These are phyloP conservation scores for Seladonia tumulorum DNA, from an alignment of 2,888 invertebrate species.

Conservation along the genomic window DNA sequence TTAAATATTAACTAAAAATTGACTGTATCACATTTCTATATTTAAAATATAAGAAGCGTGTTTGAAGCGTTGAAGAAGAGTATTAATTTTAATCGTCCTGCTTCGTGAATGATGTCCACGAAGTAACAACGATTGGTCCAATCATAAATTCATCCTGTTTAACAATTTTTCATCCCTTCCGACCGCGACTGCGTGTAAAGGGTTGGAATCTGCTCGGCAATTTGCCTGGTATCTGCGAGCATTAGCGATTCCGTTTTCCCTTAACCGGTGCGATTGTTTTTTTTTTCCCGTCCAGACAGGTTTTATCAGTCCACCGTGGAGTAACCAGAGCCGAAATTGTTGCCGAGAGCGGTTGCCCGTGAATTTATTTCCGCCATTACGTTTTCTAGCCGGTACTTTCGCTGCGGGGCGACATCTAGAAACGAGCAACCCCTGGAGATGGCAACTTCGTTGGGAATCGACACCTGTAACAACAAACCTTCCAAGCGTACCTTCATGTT, in stretches of 20 bases:
- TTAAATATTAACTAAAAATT: too few relatives aligned
- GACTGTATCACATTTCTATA: too few relatives aligned
- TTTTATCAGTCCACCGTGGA: slow-evolving; percentile 9
- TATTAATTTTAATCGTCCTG: too few relatives aligned
- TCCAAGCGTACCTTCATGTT: not conserved
- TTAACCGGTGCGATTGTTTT: slow-evolving; percentile 23
- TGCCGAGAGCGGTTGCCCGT: not conserved
- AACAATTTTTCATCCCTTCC: not conserved
- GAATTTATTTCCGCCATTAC: slow-evolving; percentile 24
- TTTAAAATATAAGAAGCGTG: too few relatives aligned
- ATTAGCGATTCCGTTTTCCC: slow-evolving; percentile 20
- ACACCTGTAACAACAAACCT: slow-evolving; percentile 17
- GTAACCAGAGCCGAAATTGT: slow-evolving; percentile 4
- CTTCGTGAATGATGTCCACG: not conserved
- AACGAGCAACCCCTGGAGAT: not conserved
- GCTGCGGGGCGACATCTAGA: not conserved
- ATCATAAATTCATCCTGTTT: not conserved
- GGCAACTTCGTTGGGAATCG: slow-evolving; percentile 19
- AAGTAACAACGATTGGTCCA: not conserved
- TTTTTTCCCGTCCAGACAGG: not conserved
- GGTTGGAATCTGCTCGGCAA: not conserved
- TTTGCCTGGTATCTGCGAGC: slow-evolving; percentile 18
- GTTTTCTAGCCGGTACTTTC: not conserved
- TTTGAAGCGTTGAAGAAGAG: too few relatives aligned
- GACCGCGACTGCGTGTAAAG: not conserved